Percentiles rank a stretch among this genome's conserved stretches.
phyloP scores from a whole-genome alignment of 2,797 vertebrate species.

The Muraenolepis orangiensis region DNA sequence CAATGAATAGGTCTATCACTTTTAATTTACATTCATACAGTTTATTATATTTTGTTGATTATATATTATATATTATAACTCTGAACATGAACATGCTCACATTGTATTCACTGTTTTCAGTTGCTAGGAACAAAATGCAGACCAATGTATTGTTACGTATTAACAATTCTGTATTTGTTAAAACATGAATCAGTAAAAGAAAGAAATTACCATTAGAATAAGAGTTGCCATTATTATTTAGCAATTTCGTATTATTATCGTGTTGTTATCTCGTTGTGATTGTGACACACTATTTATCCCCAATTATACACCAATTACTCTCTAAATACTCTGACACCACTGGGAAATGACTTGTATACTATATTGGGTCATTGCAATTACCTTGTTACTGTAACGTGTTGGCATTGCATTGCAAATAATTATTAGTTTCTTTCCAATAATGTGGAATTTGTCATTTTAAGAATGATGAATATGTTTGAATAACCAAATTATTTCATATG shows the following conservation, averaged over 20 bases:
- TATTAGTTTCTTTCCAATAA: background rate
- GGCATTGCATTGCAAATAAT: background rate
- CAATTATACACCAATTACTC: background rate
- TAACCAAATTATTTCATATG: background rate
- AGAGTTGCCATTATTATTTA: background rate
- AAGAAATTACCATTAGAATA: background rate
- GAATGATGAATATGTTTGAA: background rate
- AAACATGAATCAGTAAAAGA: background rate
- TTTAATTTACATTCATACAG: background rate
- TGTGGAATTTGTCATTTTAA: background rate
- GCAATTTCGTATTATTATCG: constrained; percentile 2
- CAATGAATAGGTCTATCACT: background rate
- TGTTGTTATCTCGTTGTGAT: background rate
- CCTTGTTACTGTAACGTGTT: background rate
- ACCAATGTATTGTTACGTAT: background rate
- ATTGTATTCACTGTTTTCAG: background rate
- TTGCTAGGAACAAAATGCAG: background rate
- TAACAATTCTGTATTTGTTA: no score
- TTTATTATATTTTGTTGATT: no score
- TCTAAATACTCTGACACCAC: background rate
- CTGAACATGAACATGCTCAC: background rate
- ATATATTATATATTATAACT: no score
- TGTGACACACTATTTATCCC: background rate
- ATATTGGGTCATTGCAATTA: background rate
- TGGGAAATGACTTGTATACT: background rate